Evolutionary conservation across 2,113 vertebrate genomes (phyloP).

Genomic region (Antidorcas marsupialis): DNA sequence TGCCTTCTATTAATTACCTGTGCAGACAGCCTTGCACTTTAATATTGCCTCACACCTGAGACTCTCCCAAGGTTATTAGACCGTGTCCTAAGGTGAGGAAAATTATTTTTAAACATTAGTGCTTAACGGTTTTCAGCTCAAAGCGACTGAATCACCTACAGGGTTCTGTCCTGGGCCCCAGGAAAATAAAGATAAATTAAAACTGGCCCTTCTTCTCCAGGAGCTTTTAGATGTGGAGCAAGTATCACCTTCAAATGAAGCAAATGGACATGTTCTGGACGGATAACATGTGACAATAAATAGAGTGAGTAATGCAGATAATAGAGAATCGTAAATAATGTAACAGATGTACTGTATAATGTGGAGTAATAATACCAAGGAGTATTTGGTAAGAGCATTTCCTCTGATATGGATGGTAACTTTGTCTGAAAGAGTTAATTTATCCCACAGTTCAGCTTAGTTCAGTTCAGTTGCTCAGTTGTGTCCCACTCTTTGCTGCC

Average conservation of each 20-base stretch:
- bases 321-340: neutral
- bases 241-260: neutral
- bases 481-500: neutral
- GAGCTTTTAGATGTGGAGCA: neutral
- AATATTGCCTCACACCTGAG: neutral
- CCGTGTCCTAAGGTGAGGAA: neutral
- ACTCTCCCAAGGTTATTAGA: constrained; percentile 6
- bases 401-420: neutral
- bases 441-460: neutral
- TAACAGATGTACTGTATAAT: neutral
- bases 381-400: neutral
- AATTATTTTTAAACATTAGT: neutral
- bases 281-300: neutral
- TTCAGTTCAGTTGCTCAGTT: neutral
- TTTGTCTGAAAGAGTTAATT: neutral
- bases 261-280: neutral
- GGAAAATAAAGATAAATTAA: neutral
- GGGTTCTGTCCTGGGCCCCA: neutral
- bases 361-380: neutral
- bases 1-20: constrained; percentile 26
- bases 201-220: neutral
- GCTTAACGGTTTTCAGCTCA: constrained; percentile 23
- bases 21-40: neutral
- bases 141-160: neutral
- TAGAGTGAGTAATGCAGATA: neutral